These are phyloP conservation scores for Drosophila prolongata DNA, from an alignment of 2,888 invertebrate species.

Conservation along the genomic window DNA sequence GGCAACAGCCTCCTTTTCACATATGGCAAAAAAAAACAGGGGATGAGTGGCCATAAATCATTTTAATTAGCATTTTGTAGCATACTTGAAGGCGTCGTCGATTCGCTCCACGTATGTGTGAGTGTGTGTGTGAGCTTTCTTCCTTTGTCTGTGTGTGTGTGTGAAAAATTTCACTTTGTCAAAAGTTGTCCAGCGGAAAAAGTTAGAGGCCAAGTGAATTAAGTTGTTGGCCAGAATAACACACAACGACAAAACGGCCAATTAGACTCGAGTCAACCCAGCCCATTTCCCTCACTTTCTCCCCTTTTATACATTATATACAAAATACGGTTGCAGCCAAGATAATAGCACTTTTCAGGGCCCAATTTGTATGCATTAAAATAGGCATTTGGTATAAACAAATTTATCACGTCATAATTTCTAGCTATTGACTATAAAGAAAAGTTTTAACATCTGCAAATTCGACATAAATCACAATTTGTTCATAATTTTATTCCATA, in stretches of 20 bases:
- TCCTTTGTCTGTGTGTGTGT: neutral
- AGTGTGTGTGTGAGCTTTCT: neutral
- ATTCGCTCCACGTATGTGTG: constrained; percentile 8
- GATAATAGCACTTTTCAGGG: neutral
- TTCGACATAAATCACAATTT: too few species aligned
- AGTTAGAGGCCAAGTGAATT: constrained; percentile 55
- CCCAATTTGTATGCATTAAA: too few species aligned
- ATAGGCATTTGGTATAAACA: too few species aligned
- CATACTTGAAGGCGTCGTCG: constrained; percentile 47
- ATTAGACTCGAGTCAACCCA: constrained; percentile 54
- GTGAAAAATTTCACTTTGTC: constrained; percentile 54
- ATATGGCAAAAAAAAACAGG: constrained; percentile 32
- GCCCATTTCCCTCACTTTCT: constrained; percentile 11
- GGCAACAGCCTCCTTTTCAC: constrained; percentile 32
- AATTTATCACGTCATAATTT: too few species aligned
- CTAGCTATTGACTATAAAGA: too few species aligned
- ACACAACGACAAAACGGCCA: constrained; percentile 42
- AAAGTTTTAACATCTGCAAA: too few species aligned
- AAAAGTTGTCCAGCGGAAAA: constrained; percentile 42
- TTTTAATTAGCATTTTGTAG: constrained; percentile 68
- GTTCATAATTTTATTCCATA: too few species aligned
- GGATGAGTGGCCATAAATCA: constrained; percentile 60
- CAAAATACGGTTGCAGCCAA: neutral
- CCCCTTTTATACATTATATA: neutral
- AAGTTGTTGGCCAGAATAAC: constrained; percentile 64